A percentile compares a stretch with the other conserved stretches of the same genome.
These are phyloP conservation scores for Neuroterus valhalla DNA, from an alignment of 1,140 invertebrate genomes.

Conservation along the genomic window DNA sequence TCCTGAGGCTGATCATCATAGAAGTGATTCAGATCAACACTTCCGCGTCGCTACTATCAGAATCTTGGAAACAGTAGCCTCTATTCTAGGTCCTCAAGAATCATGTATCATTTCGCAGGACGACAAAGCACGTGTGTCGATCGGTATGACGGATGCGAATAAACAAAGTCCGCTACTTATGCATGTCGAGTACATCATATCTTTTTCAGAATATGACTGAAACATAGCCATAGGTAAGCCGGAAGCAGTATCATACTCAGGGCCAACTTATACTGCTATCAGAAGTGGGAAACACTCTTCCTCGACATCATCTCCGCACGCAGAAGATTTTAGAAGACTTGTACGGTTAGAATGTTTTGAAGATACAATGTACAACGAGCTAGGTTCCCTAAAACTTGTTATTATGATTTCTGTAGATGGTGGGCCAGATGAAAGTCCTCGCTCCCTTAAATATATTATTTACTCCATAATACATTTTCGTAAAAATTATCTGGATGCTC, in stretches of 20 bases:
- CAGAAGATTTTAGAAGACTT: not conserved
- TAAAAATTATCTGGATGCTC: conserved; percentile 56
- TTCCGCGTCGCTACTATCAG: conserved; percentile 33
- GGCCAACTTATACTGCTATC: conserved; percentile 70
- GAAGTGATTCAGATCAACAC: not conserved
- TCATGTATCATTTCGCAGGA: conserved; percentile 39
- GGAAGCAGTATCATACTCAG: conserved; percentile 63
- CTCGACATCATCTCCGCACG: conserved; percentile 43
- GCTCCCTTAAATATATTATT: conserved; percentile 63
- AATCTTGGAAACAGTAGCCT: conserved; percentile 34
- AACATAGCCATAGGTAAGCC: conserved; percentile 20
- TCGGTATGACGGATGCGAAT: conserved; percentile 69
- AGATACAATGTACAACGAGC: conserved; percentile 40
- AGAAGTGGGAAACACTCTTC: conserved; percentile 60
- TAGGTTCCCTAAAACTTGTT: conserved; percentile 42
- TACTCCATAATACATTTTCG: conserved; percentile 60
- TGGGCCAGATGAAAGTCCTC: conserved; percentile 70
- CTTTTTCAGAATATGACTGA: conserved; percentile 72
- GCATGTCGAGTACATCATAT: conserved; percentile 66
- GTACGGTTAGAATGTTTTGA: conserved; percentile 42
- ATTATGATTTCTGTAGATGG: conserved; percentile 44
- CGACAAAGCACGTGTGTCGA: conserved; percentile 66
- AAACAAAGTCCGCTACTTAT: conserved; percentile 63
- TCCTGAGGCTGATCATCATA: not conserved
- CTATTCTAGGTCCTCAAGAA: conserved; percentile 39